Evolutionary conservation across 2,888 invertebrate species (phyloP).

Genomic region (Pammene fasciana): DNA sequence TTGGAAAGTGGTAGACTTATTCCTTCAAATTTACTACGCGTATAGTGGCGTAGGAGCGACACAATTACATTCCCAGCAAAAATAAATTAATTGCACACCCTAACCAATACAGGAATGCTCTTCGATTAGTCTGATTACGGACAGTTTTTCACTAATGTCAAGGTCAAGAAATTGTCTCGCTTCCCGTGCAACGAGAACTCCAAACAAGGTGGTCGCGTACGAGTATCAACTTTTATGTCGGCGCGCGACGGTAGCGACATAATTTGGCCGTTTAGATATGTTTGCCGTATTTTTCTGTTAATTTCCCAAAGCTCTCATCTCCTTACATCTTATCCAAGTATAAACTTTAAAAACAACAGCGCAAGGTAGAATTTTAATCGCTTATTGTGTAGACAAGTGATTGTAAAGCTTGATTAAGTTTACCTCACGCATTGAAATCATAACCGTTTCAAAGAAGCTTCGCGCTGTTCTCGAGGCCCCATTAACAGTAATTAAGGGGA

Average conservation of each 20-base stretch:
- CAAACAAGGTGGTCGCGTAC: slow-evolving; percentile 7
- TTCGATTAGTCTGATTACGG: neutral
- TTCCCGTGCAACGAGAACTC: neutral
- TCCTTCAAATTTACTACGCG: neutral
- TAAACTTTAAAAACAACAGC: slow-evolving; percentile 7
- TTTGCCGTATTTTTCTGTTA: slow-evolving; percentile 5
- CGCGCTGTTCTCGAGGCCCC: slow-evolving; percentile 35
- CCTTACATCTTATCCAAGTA: neutral
- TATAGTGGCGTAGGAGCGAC: neutral
- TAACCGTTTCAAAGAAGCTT: slow-evolving; percentile 45
- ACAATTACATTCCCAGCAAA: neutral
- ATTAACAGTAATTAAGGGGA: slow-evolving; percentile 47
- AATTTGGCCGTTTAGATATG: slow-evolving; percentile 19
- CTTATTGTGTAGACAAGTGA: neutral
- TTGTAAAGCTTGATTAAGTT: slow-evolving; percentile 11
- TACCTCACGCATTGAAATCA: slow-evolving; percentile 45
- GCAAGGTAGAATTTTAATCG: neutral
- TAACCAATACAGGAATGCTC: neutral
- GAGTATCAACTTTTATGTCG: slow-evolving; percentile 1
- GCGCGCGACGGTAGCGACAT: slow-evolving; percentile 14
- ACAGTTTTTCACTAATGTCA: neutral
- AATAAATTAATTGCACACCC: neutral
- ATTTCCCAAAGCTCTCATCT: slow-evolving; percentile 5
- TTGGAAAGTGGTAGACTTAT: too few relatives aligned
- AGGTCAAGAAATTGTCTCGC: neutral